These are phyloP conservation scores for Bugula neritina DNA, from an alignment of 2,888 invertebrate genomes.

Conservation along the genomic window DNA sequence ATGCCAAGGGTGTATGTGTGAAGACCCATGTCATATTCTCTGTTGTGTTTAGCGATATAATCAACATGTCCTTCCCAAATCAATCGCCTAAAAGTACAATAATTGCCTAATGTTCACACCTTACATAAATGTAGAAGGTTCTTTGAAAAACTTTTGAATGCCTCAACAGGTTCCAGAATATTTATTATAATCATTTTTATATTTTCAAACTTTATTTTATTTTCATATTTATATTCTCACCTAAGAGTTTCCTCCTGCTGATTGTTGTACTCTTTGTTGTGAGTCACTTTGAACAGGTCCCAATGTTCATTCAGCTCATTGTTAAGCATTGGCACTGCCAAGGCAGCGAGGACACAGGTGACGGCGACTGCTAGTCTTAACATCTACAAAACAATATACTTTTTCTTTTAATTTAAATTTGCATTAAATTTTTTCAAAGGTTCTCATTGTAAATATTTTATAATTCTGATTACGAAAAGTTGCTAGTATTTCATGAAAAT, in stretches of 20 bases:
- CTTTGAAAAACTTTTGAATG: too few species aligned
- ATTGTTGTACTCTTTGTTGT: conserved; percentile 22
- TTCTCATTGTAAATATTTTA: too few species aligned
- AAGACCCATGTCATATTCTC: conserved; percentile 38
- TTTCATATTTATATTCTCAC: conserved; percentile 5
- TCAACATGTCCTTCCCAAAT: conserved; percentile 41
- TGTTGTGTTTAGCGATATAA: conserved; percentile 39
- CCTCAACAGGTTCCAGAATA: too few species aligned
- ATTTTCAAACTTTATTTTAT: too few species aligned
- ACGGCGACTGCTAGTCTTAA: conserved; percentile 13
- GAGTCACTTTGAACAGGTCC: conserved; percentile 16
- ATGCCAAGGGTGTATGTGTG: conserved; percentile 40
- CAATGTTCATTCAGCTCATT: conserved; percentile 22
- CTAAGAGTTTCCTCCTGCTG: conserved; percentile 24
- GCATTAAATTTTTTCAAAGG: too few species aligned
- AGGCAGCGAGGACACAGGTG: conserved; percentile 19
- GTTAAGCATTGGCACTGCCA: conserved; percentile 8
- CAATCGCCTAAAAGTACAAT: conserved; percentile 34
- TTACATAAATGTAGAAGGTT: too few species aligned
- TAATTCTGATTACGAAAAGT: too few species aligned
- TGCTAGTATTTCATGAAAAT: too few species aligned
- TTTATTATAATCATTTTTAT: too few species aligned
- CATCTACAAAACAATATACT: neutral
- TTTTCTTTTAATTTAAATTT: too few species aligned
- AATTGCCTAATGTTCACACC: too few species aligned